A percentile compares a stretch with the other conserved stretches of the same genome.
Conservation (phyloP, 2,797 vertebrate genomes). For the Petrocephalus sullivani region DNA sequence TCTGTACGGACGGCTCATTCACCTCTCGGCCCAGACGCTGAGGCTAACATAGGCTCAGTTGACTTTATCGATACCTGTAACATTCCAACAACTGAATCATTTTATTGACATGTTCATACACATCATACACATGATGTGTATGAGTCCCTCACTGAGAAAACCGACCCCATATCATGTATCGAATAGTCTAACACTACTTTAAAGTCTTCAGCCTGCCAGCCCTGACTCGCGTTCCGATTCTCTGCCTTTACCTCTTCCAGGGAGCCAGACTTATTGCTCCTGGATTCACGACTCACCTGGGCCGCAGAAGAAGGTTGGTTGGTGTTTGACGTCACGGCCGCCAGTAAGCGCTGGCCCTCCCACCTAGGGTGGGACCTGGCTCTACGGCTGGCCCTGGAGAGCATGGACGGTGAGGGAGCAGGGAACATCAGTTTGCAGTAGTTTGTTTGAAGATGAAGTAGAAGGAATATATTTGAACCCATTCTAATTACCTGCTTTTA, state of each 20-base stretch:
- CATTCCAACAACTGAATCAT: too few relatives aligned
- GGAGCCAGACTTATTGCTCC: constrained; percentile 78
- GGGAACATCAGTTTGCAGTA: neutral
- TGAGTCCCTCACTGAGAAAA: neutral
- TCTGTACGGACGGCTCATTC: too few relatives aligned
- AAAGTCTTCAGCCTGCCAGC: neutral
- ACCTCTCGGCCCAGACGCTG: too few relatives aligned
- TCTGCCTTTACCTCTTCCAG: constrained; percentile 49
- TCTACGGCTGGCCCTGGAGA: constrained; percentile 79
- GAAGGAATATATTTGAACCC: neutral
- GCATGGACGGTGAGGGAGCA: constrained; percentile 69
- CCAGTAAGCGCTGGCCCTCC: constrained; percentile 87
- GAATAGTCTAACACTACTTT: neutral
- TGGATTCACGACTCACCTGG: constrained; percentile 83
- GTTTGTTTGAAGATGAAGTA: neutral
- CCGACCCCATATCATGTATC: constrained; percentile 22
- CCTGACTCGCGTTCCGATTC: neutral
- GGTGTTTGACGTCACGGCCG: constrained; percentile 86
- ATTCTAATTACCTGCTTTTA: neutral
- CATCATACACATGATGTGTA: too few relatives aligned
- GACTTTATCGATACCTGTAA: too few relatives aligned
- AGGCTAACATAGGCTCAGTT: too few relatives aligned
- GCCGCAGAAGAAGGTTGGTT: constrained; percentile 90
- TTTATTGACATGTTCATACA: too few relatives aligned
- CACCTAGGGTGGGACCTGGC: constrained; percentile 84